Conservation (phyloP, 2,888 invertebrate genomes). For the Lutraria lutraria region DNA sequence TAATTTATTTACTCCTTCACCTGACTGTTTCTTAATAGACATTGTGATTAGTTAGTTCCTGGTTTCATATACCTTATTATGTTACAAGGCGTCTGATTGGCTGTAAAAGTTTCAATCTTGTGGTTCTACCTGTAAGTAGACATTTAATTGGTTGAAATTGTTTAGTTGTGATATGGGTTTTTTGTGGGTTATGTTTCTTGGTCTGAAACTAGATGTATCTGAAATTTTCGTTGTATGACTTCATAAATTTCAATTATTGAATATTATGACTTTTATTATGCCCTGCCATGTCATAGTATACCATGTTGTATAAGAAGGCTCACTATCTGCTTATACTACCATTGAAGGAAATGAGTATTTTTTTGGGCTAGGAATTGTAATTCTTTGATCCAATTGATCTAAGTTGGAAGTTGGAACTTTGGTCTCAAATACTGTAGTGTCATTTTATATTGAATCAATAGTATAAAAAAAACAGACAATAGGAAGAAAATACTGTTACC, state of each 20-base stretch:
- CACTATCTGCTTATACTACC: neutral
- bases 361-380: neutral
- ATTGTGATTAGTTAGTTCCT: neutral
- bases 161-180: neutral
- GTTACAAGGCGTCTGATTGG: constrained; percentile 7
- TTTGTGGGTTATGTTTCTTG: neutral
- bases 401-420: neutral
- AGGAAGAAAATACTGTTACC: neutral
- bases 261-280: too few species aligned
- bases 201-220: neutral
- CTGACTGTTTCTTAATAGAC: neutral
- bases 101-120: neutral
- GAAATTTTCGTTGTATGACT: too few species aligned
- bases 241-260: too few species aligned
- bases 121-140: neutral
- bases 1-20: neutral
- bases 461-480: neutral
- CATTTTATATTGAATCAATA: neutral
- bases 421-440: neutral
- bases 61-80: neutral
- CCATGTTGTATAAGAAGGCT: too few species aligned
- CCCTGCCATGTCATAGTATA: too few species aligned
- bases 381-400: neutral
- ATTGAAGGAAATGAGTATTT: neutral
- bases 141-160: neutral